Conservation (phyloP, 2,113 vertebrate genomes). For the Macaca nemestrina region DNA sequence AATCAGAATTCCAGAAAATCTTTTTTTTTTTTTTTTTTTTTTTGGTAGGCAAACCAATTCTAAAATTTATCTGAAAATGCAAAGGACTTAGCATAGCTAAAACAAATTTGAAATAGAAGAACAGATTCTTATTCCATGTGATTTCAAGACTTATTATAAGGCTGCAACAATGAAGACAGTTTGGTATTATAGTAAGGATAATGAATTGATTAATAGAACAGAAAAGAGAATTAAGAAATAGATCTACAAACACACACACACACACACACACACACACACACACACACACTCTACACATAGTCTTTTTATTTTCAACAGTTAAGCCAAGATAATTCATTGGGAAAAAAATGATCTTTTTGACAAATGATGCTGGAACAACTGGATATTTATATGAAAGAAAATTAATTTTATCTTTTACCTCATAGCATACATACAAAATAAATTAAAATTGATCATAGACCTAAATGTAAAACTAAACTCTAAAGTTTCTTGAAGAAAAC, state of each 20-base stretch:
- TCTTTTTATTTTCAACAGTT: background rate
- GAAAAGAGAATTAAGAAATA: background rate
- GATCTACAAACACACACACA: background rate
- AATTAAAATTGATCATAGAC: background rate
- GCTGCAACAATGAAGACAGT: background rate
- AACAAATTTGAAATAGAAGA: constrained; percentile 18
- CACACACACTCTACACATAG: background rate
- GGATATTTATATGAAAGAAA: background rate
- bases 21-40: background rate
- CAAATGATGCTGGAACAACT: background rate
- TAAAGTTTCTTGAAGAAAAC: background rate
- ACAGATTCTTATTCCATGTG: background rate
- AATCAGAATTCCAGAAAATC: background rate
- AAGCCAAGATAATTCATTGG: background rate
- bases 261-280: background rate
- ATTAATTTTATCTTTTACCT: background rate
- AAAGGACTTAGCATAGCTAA: background rate
- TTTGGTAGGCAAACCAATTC: background rate
- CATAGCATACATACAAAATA: background rate
- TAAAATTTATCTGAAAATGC: constrained; percentile 22
- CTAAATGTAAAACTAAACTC: background rate
- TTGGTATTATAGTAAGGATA: background rate
- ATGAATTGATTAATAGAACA: background rate
- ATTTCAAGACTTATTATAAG: background rate
- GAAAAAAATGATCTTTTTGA: background rate